Percentiles rank a stretch among this genome's conserved stretches.
phyloP scores from a whole-genome alignment of 1,140 invertebrate species.

The Ooceraea biroi region DNA sequence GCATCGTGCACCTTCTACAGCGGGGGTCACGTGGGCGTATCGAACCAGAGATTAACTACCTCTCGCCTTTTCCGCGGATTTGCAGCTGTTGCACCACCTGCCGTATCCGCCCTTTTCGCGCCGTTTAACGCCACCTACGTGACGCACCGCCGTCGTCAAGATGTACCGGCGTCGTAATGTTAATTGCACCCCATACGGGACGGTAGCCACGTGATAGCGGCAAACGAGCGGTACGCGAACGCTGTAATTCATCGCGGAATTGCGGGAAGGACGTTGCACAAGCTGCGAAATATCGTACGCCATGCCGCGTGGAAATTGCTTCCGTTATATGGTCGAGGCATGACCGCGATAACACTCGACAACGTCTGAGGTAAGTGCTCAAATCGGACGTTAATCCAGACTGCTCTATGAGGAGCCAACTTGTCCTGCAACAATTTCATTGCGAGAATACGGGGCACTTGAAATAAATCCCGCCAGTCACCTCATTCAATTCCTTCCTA shows the following conservation, averaged over 20 bases:
- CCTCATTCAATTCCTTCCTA: no score
- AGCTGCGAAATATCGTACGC: conserved; percentile 14
- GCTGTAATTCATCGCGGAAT: conserved; percentile 37
- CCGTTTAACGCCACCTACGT: conserved; percentile 78
- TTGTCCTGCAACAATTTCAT: no score
- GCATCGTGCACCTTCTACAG: conserved; percentile 53
- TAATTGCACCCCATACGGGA: conserved; percentile 62
- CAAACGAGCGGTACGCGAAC: conserved; percentile 53
- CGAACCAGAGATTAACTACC: conserved; percentile 74
- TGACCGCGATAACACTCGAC: conserved; percentile 10
- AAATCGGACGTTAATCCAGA: not conserved
- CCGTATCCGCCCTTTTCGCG: conserved; percentile 80
- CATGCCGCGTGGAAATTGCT: conserved; percentile 36
- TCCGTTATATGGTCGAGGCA: conserved; percentile 3
- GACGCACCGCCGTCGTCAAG: conserved; percentile 66
- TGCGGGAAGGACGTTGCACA: conserved; percentile 12
- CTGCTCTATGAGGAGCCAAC: no score
- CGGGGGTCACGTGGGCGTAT: conserved; percentile 76
- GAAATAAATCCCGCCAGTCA: no score
- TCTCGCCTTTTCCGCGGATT: conserved; percentile 78
- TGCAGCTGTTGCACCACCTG: conserved; percentile 81
- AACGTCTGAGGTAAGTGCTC: not conserved
- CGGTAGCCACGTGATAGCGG: conserved; percentile 61
- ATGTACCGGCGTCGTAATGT: conserved; percentile 70
- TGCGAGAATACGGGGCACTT: no score